Evolutionary conservation across 2,797 vertebrate species (phyloP).

Genomic region (Sebastes kiyomatsui): DNA sequence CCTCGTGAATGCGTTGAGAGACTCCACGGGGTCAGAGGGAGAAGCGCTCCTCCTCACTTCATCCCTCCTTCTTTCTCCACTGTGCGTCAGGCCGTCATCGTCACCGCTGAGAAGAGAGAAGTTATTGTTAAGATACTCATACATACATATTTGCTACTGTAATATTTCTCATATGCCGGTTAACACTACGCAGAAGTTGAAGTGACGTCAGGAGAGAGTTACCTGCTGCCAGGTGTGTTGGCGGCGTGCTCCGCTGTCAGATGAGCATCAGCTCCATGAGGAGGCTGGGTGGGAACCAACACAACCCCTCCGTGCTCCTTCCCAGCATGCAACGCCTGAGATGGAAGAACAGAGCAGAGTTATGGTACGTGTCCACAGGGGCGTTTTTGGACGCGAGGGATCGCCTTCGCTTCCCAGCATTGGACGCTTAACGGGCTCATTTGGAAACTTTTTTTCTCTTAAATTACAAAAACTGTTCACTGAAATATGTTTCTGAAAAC

Average conservation of each 20-base stretch:
- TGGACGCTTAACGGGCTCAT: too few relatives aligned
- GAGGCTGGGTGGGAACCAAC: constrained; percentile 84
- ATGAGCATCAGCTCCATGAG: constrained; percentile 81
- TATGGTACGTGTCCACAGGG: background rate
- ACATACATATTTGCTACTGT: background rate
- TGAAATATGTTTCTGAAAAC: accelerated
- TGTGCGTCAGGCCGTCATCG: constrained; percentile 87
- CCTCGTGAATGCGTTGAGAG: constrained; percentile 88
- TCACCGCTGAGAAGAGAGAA: constrained; percentile 72
- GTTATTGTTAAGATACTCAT: background rate
- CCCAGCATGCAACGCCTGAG: constrained; percentile 85
- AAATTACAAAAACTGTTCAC: too few relatives aligned
- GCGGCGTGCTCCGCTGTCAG: constrained; percentile 82
- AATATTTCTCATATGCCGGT: background rate
- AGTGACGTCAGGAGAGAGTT: background rate
- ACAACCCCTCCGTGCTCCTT: constrained; percentile 89
- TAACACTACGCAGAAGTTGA: background rate
- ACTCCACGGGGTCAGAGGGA: constrained; percentile 86
- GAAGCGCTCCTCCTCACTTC: constrained; percentile 74
- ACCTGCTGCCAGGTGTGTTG: constrained; percentile 92
- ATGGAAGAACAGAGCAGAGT: background rate
- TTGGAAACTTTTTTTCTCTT: too few relatives aligned
- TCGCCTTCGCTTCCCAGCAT: too few relatives aligned
- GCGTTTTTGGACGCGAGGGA: too few relatives aligned
- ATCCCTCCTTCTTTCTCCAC: constrained; percentile 76